Evolutionary conservation across 2,888 invertebrate species (phyloP).

Genomic region (Heteropelma amictum): DNA sequence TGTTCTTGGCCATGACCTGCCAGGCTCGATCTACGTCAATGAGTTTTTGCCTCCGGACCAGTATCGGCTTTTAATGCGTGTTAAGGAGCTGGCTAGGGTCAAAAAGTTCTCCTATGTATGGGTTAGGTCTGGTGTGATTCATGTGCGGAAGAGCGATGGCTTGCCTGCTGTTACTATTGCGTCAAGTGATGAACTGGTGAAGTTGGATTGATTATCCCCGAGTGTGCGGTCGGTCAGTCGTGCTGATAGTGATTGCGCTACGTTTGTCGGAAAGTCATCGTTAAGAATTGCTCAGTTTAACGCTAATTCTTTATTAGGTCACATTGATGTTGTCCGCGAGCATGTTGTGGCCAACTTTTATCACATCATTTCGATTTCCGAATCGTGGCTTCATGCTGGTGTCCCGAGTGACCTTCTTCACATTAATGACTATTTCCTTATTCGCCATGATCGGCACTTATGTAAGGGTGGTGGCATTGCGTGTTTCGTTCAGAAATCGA

Average conservation of each 20-base stretch:
- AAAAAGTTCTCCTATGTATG: not conserved
- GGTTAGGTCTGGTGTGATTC: not conserved
- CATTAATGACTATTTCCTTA: not conserved
- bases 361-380: slow-evolving; percentile 5
- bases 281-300: too few relatives aligned
- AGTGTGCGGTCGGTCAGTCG: too few relatives aligned
- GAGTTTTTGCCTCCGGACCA: not conserved
- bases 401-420: not conserved
- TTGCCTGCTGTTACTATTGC: not conserved
- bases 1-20: not conserved
- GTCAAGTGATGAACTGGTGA: not conserved
- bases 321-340: not conserved
- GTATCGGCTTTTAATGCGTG: not conserved
- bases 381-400: slow-evolving; percentile 10
- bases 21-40: not conserved
- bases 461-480: slow-evolving; percentile 28
- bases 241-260: too few relatives aligned
- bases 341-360: not conserved
- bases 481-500: slow-evolving; percentile 27
- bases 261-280: too few relatives aligned
- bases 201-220: not conserved
- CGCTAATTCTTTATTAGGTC: not conserved
- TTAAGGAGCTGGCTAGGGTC: not conserved
- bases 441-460: slow-evolving; percentile 16
- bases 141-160: not conserved